Percentiles rank a stretch among this genome's conserved stretches.
Conservation (phyloP, 2,888 invertebrate species). For the Trachelus iudaicus region DNA sequence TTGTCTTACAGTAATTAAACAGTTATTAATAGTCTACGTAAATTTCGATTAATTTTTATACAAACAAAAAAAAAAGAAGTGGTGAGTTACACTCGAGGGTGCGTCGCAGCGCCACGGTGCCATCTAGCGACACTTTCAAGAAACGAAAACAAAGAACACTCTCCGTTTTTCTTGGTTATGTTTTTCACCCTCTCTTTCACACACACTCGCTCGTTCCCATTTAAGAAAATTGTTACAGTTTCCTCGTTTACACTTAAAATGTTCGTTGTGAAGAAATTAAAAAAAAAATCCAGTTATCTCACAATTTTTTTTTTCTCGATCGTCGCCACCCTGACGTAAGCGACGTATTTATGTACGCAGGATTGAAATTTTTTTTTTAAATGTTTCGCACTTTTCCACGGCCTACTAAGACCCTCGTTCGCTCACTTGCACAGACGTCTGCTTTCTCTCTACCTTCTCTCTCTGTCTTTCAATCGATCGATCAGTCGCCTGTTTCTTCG, state of each 20-base stretch:
- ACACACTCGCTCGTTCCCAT: background rate
- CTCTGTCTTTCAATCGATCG: constrained; percentile 29
- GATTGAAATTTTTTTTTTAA: background rate
- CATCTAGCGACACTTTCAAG: background rate
- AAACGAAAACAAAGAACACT: background rate
- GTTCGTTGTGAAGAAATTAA: background rate
- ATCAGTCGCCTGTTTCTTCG: constrained; percentile 17
- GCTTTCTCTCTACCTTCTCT: constrained; percentile 20
- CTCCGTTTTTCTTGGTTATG: background rate
- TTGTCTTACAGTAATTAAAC: constrained; percentile 62
- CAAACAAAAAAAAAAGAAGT: constrained; percentile 50
- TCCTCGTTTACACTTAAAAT: background rate
- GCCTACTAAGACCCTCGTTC: background rate
- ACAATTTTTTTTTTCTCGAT: constrained; percentile 16
- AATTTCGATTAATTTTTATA: constrained; percentile 62
- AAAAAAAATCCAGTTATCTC: constrained; percentile 14
- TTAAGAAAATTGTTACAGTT: background rate
- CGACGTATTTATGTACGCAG: background rate
- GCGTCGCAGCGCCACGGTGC: constrained; percentile 35
- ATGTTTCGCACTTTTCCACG: background rate
- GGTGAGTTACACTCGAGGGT: constrained; percentile 59
- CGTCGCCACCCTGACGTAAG: background rate
- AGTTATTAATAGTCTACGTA: constrained; percentile 62
- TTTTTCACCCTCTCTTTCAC: constrained; percentile 3
- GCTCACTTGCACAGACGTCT: too few relatives aligned